Percentiles rank a stretch among this genome's conserved stretches.
These are phyloP conservation scores for Eupristina koningsbergeri DNA, from an alignment of 1,140 invertebrate genomes.

Conservation along the genomic window DNA sequence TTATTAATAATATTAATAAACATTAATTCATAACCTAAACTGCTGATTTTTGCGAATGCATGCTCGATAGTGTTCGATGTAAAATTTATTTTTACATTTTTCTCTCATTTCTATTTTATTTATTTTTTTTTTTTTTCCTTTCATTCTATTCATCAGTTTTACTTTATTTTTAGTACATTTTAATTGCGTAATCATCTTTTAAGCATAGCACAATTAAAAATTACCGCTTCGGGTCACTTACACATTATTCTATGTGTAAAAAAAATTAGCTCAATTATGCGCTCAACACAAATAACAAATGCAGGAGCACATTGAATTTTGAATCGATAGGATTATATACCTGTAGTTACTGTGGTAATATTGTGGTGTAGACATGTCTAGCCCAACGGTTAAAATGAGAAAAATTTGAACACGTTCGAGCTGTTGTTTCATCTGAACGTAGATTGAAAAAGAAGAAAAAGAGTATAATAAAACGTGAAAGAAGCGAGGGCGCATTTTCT, in stretches of 20 bases:
- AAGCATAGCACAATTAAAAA: neutral
- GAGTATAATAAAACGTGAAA: neutral
- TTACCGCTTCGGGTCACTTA: neutral
- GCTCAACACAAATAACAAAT: neutral
- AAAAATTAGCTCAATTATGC: neutral
- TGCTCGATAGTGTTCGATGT: neutral
- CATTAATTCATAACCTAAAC: no score
- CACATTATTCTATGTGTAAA: neutral
- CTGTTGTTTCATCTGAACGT: neutral
- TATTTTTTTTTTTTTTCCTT: no score
- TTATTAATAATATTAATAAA: no score
- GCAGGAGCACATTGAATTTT: neutral
- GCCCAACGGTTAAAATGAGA: neutral
- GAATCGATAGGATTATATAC: neutral
- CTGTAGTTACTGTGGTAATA: neutral
- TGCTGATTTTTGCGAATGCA: neutral
- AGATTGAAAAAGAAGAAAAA: neutral
- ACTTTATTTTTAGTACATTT: neutral
- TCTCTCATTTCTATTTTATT: no score
- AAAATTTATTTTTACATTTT: no score
- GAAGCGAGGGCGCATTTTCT: neutral
- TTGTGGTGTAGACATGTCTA: neutral
- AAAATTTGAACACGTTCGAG: slow-evolving; percentile 3
- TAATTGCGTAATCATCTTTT: neutral
- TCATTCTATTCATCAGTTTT: neutral